phyloP scores from a whole-genome alignment of 2,113 vertebrate genomes.

The Mixornis gularis region DNA sequence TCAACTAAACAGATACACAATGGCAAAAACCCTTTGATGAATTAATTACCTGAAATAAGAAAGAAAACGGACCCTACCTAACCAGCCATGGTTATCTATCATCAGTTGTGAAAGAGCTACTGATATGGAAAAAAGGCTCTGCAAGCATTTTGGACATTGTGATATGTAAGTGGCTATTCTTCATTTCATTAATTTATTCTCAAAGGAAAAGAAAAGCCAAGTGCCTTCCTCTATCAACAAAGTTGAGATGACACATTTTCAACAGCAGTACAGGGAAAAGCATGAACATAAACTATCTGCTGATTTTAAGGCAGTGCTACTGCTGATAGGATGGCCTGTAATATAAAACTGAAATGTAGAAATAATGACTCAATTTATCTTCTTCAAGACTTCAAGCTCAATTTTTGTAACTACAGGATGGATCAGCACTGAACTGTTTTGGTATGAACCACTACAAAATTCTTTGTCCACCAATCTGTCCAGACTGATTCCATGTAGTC shows the following conservation, averaged over 20 bases:
- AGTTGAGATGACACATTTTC: not conserved
- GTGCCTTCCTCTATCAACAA: not conserved
- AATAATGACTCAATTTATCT: not conserved
- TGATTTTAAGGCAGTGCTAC: not conserved
- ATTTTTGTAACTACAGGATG: not conserved
- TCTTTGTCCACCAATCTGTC: not conserved
- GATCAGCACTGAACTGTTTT: not conserved
- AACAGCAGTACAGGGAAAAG: not conserved
- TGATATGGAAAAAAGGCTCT: not conserved
- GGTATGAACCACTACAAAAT: not conserved
- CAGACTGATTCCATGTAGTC: not conserved
- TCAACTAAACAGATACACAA: not conserved
- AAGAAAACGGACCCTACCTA: not conserved
- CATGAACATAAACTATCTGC: not conserved
- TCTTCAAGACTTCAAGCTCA: not conserved
- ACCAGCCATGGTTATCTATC: not conserved
- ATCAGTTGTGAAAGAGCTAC: not conserved
- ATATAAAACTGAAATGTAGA: not conserved
- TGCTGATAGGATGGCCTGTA: not conserved
- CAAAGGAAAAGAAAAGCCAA: not conserved
- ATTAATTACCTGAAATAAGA: not conserved
- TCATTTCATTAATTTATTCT: not conserved
- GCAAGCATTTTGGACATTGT: not conserved
- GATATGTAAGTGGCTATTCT: not conserved
- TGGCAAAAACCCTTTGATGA: not conserved